Percentiles rank a stretch among this genome's conserved stretches.
phyloP scores from a whole-genome alignment of 1,140 invertebrate genomes.

The Drosophila sproati region DNA sequence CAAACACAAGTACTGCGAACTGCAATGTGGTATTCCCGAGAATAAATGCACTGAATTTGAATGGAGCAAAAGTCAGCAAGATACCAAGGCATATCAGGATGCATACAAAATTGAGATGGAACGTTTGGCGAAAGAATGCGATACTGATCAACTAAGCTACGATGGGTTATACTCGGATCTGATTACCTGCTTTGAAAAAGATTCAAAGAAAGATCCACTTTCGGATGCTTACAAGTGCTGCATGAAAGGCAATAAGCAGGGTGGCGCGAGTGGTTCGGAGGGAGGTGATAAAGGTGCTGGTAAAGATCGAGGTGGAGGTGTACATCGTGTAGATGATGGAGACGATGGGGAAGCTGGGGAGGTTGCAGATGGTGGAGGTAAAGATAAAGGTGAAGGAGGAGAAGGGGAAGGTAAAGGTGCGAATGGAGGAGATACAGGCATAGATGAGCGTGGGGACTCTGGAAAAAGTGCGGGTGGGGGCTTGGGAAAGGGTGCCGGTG shows the following conservation, averaged over 20 bases:
- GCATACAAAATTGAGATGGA: conserved; percentile 5
- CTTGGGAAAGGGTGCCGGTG: too few species aligned
- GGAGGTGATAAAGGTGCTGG: background rate
- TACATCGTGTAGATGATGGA: background rate
- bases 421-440: background rate
- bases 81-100: background rate
- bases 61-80: background rate
- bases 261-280: too few species aligned
- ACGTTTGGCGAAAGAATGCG: background rate
- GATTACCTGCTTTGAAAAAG: conserved; percentile 10
- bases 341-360: background rate
- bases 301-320: background rate
- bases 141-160: conserved; percentile 3
- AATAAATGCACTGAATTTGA: conserved; percentile 2
- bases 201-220: background rate
- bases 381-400: background rate
- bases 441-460: background rate
- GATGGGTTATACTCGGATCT: conserved; percentile 18
- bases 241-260: background rate
- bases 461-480: too few species aligned
- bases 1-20: background rate
- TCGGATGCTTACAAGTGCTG: background rate
- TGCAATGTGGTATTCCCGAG: background rate
- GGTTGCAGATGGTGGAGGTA: background rate
- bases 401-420: background rate